Evolutionary conservation across 2,113 vertebrate species (phyloP), one percentile per base, ranked within the genome.

Genomic region (Rhea americana): DNA sequence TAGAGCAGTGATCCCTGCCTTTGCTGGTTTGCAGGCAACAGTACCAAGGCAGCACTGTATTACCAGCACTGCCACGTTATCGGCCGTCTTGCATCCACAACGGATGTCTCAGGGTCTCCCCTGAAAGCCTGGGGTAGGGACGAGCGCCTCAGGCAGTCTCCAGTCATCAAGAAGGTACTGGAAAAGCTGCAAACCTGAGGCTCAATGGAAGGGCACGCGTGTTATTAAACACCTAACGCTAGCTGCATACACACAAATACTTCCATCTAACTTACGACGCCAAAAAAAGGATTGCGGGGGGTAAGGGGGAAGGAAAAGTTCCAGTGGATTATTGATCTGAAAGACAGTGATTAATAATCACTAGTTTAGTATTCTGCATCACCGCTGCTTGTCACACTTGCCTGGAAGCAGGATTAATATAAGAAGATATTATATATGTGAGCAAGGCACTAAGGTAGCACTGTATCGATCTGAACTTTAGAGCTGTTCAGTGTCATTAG

Each of bases 401-500:
- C 90, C 73, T 96, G 91, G 93, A 96, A 97, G 96, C 92, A 96
- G 96, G 96, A 97, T 97, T 97, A 97, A 97, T 97, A 96, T 92
- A 97, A 97, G 95, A 96, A 96, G 96, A 96, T 96, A 97, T 97
- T 97, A 96, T 94, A 96, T 94, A 97, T 97, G 95, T 96, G 96
- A 96, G 94, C 89, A 78, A 95, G 90, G 90, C 96, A 94, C 95
- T 66, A 97, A 96, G 95, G 94, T 95, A 96, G 91, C 90, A 91
- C 87, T 83, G 14, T 94, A 97, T 97, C 91, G 97, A 97, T 97
- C 93, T 96, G 96, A 97, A 96, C 94, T 96, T 96, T 94, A 93
- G 91, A 96, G 94, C 92, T 94, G 88, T 70, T 95, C 91, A 71
- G 90, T 70, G 68, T 90, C 85, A 96, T 97, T 97, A 96, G 94